Evolutionary conservation across 2,113 vertebrate genomes (phyloP).

Genomic region (Cranoglanis bouderius): DNA sequence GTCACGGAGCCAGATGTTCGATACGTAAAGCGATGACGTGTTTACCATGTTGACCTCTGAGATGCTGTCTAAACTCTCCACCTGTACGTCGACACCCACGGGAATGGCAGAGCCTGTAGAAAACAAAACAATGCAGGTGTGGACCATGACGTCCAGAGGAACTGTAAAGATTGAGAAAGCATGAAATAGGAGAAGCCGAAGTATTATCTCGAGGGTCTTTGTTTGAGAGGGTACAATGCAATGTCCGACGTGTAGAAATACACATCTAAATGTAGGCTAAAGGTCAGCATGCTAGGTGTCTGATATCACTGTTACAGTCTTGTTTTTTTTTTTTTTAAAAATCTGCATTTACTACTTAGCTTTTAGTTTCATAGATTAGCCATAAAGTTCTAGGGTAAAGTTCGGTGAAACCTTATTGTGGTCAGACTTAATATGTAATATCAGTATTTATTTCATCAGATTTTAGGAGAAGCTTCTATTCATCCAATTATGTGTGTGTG

Average conservation of each 20-base stretch:
- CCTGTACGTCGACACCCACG: constrained; percentile 88
- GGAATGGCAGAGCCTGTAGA: constrained; percentile 82
- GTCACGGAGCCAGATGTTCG: too few relatives aligned
- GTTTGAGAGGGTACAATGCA: not conserved
- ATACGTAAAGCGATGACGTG: constrained; percentile 2
- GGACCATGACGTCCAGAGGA: not conserved
- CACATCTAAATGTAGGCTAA: not conserved
- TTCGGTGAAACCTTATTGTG: too few relatives aligned
- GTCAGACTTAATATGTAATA: too few relatives aligned
- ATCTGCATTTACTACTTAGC: not conserved
- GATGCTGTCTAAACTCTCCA: constrained; percentile 94
- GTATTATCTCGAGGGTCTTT: not conserved
- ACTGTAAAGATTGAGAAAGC: too few relatives aligned
- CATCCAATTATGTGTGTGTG: too few relatives aligned
- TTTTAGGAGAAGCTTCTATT: too few relatives aligned
- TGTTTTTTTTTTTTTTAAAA: not conserved
- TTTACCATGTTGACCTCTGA: constrained; percentile 94
- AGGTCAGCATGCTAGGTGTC: not conserved
- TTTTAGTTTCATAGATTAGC: too few relatives aligned
- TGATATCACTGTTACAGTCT: not conserved
- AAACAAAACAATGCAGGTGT: constrained; percentile 35
- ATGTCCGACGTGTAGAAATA: not conserved
- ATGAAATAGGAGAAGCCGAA: not conserved
- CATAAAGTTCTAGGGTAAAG: too few relatives aligned
- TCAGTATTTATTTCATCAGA: too few relatives aligned